A percentile compares a stretch with the other conserved stretches of the same genome.
Evolutionary conservation across 1,140 invertebrate genomes (phyloP).

Genomic region (Drosophila teissieri): DNA sequence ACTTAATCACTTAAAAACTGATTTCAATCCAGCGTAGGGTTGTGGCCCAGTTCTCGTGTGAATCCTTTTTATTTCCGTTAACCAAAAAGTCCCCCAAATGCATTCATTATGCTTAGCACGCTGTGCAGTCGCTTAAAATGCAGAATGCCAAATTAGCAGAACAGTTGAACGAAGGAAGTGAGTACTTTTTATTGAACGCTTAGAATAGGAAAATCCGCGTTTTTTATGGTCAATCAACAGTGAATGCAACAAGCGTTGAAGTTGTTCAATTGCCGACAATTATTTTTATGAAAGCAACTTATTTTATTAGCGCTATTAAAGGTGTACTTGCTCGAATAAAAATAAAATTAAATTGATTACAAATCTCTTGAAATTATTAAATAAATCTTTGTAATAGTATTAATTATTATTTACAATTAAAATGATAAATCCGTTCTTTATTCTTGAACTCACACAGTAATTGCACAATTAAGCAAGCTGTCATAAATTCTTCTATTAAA

Average conservation of each 20-base stretch:
- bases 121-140: neutral
- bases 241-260: constrained; percentile 27
- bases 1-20: neutral
- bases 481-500: constrained; percentile 25
- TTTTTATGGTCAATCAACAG: constrained; percentile 57
- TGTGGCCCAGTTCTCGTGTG: constrained; percentile 20
- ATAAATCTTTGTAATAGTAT: neutral
- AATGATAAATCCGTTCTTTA: neutral
- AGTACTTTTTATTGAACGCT: constrained; percentile 29
- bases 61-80: constrained; percentile 27
- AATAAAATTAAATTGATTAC: neutral
- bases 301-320: neutral
- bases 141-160: constrained; percentile 22
- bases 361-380: neutral
- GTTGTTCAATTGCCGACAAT: constrained; percentile 37
- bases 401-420: neutral
- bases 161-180: constrained; percentile 47
- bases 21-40: neutral
- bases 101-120: constrained; percentile 7
- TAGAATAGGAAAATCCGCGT: constrained; percentile 23
- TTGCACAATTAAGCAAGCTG: constrained; percentile 9
- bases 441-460: constrained; percentile 4
- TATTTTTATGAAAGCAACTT: constrained; percentile 37
- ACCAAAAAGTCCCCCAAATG: constrained; percentile 12
- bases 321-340: neutral